A percentile compares a stretch with the other conserved stretches of the same genome.
These are phyloP conservation scores for Cervus canadensis DNA, from an alignment of 2,113 vertebrate genomes.

Conservation along the genomic window DNA sequence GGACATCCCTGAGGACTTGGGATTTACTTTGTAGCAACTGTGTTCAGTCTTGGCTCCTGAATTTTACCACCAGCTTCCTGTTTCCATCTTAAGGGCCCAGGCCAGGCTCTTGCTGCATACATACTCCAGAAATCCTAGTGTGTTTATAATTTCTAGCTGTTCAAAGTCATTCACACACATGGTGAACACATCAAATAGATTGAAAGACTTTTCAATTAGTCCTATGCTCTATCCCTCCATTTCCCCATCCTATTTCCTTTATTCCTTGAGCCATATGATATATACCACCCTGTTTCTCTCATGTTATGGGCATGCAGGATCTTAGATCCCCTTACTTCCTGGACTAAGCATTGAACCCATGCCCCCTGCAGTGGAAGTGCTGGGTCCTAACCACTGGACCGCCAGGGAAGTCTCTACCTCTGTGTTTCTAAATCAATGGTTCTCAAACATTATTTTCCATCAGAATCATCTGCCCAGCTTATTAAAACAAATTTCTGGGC, in stretches of 20 bases:
- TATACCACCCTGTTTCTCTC: background rate
- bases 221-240: background rate
- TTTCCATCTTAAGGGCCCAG: conserved; percentile 30
- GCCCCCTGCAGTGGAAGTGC: background rate
- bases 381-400: background rate
- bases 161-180: conserved; percentile 32
- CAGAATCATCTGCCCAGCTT: background rate
- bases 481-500: background rate
- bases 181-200: conserved; percentile 34
- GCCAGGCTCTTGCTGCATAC: background rate
- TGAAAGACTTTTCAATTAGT: conserved; percentile 25
- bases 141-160: conserved; percentile 47
- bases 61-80: conserved; percentile 52
- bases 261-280: background rate
- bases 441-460: background rate
- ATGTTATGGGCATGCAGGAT: background rate
- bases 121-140: conserved; percentile 36
- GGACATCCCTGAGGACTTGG: conserved; percentile 37
- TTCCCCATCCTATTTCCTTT: background rate
- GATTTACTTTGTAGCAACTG: conserved; percentile 49
- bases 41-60: conserved; percentile 8
- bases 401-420: background rate
- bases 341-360: background rate
- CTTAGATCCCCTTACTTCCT: background rate
- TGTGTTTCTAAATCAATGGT: background rate